Evolutionary conservation across 1,140 invertebrate genomes (phyloP), one percentile per base, ranked within the genome.

Genomic region (Conus betulinus): DNA sequence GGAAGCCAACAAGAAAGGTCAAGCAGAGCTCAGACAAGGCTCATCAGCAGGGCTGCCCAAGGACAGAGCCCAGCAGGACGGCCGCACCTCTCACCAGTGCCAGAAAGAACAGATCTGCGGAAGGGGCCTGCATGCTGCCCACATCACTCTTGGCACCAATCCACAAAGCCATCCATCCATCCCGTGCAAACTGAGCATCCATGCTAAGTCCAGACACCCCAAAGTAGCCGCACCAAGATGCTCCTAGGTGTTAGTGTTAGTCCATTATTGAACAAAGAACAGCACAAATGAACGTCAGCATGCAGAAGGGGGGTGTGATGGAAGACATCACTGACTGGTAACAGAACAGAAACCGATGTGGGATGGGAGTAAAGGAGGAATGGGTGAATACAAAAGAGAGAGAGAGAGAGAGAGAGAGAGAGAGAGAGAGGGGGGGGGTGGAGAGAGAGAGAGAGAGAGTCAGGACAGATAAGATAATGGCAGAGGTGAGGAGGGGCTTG

Each of bases 101-200:
- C 79, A 81, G 39, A 85, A 27, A 84, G 17, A 51, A 51, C 83
- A 20, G 51, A 11, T 7, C 52, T 57, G 20, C 0, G 83, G 57
- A 51, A 67, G 83, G 79, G 39, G 51, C 79, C 52, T 53, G 39
- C 79, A 81, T 81, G 79, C 79, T 81, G 51, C 79, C 51, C 79
- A 8, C 15, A 15, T 5, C 11, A 53, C 51, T 81, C 13, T 81
- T 10, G 13, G 27, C 79, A 52, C 10, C 79, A 81, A 81, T 53
- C 51, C 79, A 81, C 79, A 81, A 81, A 81, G 51, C 79, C 27
- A 81, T 11, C 27, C 79, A 81, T 13, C 27, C 79, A 81, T 53
- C 79, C 79, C 39, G 79, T 81, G 79, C 79, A 81, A 81, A 51
- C 79, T 23, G 79, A 81, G 23, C 79, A 81, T 52, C 51, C 79